phyloP scores from a whole-genome alignment of 1,140 invertebrate species.

The Patella vulgata region DNA sequence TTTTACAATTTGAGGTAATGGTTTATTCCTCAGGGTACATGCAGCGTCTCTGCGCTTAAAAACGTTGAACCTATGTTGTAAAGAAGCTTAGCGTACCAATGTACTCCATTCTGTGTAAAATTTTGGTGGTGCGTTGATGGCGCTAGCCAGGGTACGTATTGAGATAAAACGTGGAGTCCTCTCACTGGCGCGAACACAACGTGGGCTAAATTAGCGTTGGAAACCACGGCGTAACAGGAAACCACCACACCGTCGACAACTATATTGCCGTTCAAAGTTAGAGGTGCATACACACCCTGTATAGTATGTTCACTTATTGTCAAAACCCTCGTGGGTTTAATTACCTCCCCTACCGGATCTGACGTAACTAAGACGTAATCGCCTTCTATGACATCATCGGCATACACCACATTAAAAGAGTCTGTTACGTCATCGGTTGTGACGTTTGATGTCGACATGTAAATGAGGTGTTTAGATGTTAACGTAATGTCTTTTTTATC shows the following conservation, averaged over 20 bases:
- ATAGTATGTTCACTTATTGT: constrained; percentile 70
- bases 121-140: constrained; percentile 1
- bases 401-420: constrained; percentile 45
- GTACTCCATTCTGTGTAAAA: constrained; percentile 72
- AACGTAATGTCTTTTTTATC: constrained; percentile 77
- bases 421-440: constrained; percentile 13
- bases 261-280: constrained; percentile 87
- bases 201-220: constrained; percentile 87
- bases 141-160: constrained; percentile 29
- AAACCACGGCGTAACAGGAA: constrained; percentile 93
- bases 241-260: constrained; percentile 90
- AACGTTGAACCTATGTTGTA: constrained; percentile 73
- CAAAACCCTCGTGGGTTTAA: constrained; percentile 73
- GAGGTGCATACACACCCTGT: constrained; percentile 87
- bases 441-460: constrained; percentile 26
- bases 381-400: constrained; percentile 64
- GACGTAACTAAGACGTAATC: constrained; percentile 50
- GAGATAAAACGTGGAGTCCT: constrained; percentile 59
- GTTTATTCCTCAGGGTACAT: constrained; percentile 26
- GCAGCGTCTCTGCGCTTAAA: constrained; percentile 31
- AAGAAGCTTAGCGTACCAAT: constrained; percentile 86
- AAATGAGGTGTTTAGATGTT: constrained; percentile 86
- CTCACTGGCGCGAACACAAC: constrained; percentile 83
- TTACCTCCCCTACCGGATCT: neutral
- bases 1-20: no score